Base-by-base conservation (phyloP, 2,113 vertebrate genomes). In the Sylvia atricapilla region DNA sequence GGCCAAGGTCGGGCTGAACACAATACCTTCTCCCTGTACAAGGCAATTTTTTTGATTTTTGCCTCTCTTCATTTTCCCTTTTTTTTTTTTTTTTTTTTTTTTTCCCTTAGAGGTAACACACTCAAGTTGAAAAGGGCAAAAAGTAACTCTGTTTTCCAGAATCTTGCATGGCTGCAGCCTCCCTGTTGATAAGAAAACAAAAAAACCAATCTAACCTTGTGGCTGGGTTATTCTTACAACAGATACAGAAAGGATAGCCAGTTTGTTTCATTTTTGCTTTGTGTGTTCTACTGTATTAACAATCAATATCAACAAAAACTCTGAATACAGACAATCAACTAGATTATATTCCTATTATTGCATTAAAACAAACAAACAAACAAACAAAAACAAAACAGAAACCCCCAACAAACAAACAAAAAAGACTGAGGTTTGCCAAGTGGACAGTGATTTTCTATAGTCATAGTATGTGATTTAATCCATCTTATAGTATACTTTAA, bases 1-100 rank as follows among this genome's bases (percentile, higher is more conserved):
- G 92, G 81, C 88, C 78, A 94, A 93, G 89, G 93, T 96, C 92
- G 94, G 23, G 28, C 24, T 94, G 46, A 96, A 82, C 60, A 95
- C 73, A 95, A 94, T 92, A 85, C 59, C 27, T 94, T 93, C 56
- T 83, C 89, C 47, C 33, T 86, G 35, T 95, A 86, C 81, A 88
- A 96, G 80, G 60, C 23, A 33, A 84, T 94, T 87, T 90, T 62
- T 86, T 86, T 92, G 75, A 92, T 60, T 44, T 91, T 63, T 94
- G 20, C 27, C 37, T 84, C 52, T 87, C 12, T 6, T 56, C 2
- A 21, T 67, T 85, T 62, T 16, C 2, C 7, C 4, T 4, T 11
- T 37, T n/a, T 18, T 53, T 39, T 27, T 4, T 4, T 11, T 37
- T n/a, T 18, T 53, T 39, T 27, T 10, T 27, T 62, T 28, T 17